A percentile compares a stretch with the other conserved stretches of the same genome.
Evolutionary conservation across 1,140 invertebrate species (phyloP).

Genomic region (Cryptotermes secundus): DNA sequence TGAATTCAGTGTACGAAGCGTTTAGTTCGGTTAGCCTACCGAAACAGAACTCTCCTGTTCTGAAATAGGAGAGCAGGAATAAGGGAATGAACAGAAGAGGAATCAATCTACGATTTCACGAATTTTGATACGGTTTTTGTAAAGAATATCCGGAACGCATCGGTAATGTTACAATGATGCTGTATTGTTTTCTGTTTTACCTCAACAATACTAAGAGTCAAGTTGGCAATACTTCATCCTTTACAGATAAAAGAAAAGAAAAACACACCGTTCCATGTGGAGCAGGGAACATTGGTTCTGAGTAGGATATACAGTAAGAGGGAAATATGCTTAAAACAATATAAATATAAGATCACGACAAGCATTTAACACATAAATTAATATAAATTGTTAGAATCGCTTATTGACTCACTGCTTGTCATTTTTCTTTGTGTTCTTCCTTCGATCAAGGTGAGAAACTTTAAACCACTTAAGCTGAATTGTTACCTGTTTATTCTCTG

Average conservation of each 20-base stretch:
- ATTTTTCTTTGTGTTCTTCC: no score
- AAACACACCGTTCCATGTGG: background rate
- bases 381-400: no score
- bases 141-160: background rate
- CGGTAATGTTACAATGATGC: background rate
- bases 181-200: background rate
- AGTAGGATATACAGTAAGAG: background rate
- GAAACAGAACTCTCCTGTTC: background rate
- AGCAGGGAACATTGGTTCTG: background rate
- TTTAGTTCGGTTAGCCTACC: background rate
- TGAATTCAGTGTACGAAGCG: background rate
- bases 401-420: no score
- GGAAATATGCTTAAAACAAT: no score
- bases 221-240: background rate
- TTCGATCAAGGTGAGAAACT: no score
- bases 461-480: no score
- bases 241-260: background rate
- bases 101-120: conserved; percentile 14
- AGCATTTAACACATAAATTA: no score
- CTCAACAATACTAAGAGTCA: background rate
- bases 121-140: conserved; percentile 7
- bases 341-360: no score
- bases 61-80: background rate
- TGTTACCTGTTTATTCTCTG: no score
- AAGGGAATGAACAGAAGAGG: background rate